These are phyloP conservation scores for Conus ventricosus DNA, from an alignment of 1,140 invertebrate species.

Conservation along the genomic window DNA sequence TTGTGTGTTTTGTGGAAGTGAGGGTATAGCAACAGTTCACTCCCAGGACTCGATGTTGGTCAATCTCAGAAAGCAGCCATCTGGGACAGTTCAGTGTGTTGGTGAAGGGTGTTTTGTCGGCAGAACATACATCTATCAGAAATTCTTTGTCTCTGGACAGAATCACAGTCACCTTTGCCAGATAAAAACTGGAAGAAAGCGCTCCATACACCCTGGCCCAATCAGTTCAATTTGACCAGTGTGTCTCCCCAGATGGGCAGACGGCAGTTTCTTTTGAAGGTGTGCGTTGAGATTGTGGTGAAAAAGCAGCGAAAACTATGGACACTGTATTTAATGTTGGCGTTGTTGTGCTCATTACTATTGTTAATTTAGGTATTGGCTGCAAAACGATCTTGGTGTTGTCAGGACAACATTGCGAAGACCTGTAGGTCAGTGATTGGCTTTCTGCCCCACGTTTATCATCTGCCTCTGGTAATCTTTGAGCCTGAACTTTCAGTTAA, in stretches of 20 bases:
- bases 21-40: background rate
- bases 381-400: conserved; percentile 71
- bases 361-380: conserved; percentile 75
- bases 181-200: background rate
- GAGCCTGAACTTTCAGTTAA: background rate
- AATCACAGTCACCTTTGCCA: background rate
- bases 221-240: background rate
- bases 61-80: background rate
- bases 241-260: background rate
- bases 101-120: too few species aligned
- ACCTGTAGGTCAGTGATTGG: conserved; percentile 73
- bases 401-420: conserved; percentile 69
- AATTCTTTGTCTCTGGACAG: background rate
- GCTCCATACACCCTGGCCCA: background rate
- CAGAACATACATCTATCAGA: too few species aligned
- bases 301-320: conserved; percentile 54
- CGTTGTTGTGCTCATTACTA: conserved; percentile 67
- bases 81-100: background rate
- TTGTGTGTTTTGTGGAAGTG: background rate
- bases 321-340: conserved; percentile 68
- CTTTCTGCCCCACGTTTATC: conserved; percentile 72
- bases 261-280: background rate
- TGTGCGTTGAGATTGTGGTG: conserved; percentile 55
- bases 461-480: conserved; percentile 74
- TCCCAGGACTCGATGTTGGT: background rate